Evolutionary conservation across 2,113 vertebrate genomes (phyloP), one percentile per base, ranked within the genome.

Genomic region (Vidua chalybeata): DNA sequence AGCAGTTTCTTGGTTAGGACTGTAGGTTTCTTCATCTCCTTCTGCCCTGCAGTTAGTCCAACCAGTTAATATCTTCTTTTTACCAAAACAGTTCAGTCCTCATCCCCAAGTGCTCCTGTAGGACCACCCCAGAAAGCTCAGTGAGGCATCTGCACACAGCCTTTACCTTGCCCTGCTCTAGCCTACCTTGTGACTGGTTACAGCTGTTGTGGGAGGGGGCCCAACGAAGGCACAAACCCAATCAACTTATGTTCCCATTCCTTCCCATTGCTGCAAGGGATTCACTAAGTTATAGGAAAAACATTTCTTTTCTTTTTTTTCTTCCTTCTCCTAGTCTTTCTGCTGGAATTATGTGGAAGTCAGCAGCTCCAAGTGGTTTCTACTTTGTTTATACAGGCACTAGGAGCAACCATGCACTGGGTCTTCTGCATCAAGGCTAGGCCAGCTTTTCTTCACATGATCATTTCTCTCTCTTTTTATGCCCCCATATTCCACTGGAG

Each of bases 111-210:
- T 18, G 11, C 22, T 72, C 37, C 20, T 49, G 5, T 11, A 67
- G 33, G 26, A 24, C 24, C 7, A 11, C 5, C 61, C 6, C n/a
- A 85, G 28, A 45, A 39, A 48, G 6, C 9, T 63, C 54, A 73
- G 14, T 3, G 10, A 64, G 35, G 54, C 15, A 5, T 37, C 7
- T 7, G 14, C 5, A 77, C 2, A 9, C 6, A n/a, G 1, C 35
- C 9, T 59, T 58, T 59, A 11, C 31, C 26, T 31, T 33, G 37
- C 41, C 58, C 71, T 66, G 39, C 62, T 69, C 62, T 39, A 8
- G 14, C 55, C 51, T 2, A 33, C 6, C 56, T n/a, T 31, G 58
- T 31, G 58, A 64, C 15, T 48, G 52, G n/a, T n/a, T 66, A 49
- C 82, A 85, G 82, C 41, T 85, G 54, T 20, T 0, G 0, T 45